Base-by-base conservation (phyloP, 92 coral and sea anemone genomes). In the Muricea muricata region DNA sequence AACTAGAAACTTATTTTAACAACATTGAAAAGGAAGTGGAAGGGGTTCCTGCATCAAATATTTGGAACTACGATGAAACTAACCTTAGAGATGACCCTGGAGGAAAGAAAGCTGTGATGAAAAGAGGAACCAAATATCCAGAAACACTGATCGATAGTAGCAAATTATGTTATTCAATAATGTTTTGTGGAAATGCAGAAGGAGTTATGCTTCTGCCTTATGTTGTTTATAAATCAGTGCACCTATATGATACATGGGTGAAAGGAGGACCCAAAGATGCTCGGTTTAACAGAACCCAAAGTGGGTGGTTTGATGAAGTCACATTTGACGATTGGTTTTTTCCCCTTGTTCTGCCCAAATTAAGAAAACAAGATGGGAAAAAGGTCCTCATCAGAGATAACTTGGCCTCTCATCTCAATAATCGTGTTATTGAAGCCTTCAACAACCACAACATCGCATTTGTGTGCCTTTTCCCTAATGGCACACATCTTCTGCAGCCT, bases 21-120 rank as follows among this genome's bases (percentile, higher is more conserved):
- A 60, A 60, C 34, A 23, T 60, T 20, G 30, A 60, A 20, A 60
- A 60, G 20, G 68, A 60, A 20, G 31, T 60, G 35, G 68, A 60
- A 60, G 31, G 68, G 28, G 68, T 60, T 60, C 68, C 68, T 60
- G 68, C 68, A 60, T 18, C 68, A 60, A 60, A 60, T 34, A 60
- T 60, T 24, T 60, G 68, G 68, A 60, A 60, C 68, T 60, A 60
- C 7, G 68, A 60, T 60, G 68, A 60, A 60, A 60, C 30, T 60
- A 60, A 60, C 30, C 68, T 60, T 28, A 18, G 68, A 20, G 68
- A 60, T 30, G 68, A 60, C 20, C 33, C 30, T 60, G 33, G 68
- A 60, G 35, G 68, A 7, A 60, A 60, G 68, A 60, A 60, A 20
- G 68, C 68, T 60, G 68, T 60, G 28, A 60, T 60, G 33, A 60